Percentiles rank a stretch among this genome's conserved stretches.
phyloP scores from a whole-genome alignment of 1,140 invertebrate species.

The Orchestia grillus region DNA sequence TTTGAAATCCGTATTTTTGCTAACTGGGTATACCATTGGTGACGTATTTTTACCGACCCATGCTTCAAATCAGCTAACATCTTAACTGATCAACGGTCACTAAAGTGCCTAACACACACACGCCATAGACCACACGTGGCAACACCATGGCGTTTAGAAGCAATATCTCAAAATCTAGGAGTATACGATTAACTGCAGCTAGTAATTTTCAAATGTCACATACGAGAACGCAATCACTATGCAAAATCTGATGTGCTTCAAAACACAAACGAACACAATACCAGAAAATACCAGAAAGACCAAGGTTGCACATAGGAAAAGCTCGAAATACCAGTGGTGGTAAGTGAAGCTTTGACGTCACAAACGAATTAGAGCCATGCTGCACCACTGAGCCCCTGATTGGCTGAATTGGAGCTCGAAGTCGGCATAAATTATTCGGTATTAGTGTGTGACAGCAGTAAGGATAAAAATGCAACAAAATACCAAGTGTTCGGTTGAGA shows the following conservation, averaged over 20 bases:
- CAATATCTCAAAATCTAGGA: neutral
- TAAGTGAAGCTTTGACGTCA: neutral
- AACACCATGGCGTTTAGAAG: no score
- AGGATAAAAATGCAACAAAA: neutral
- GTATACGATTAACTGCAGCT: neutral
- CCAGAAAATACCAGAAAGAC: neutral
- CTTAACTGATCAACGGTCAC: no score
- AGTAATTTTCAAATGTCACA: neutral
- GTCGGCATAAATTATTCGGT: neutral
- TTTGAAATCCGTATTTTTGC: no score
- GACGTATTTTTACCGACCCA: no score
- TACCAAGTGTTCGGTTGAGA: neutral
- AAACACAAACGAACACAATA: neutral
- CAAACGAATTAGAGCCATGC: neutral
- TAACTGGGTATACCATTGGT: no score
- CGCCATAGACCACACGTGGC: no score
- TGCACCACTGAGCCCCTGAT: neutral
- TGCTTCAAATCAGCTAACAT: no score
- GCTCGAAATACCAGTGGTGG: neutral
- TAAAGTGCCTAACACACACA: no score
- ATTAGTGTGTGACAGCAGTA: neutral
- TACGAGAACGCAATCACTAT: neutral
- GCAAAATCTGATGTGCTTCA: neutral
- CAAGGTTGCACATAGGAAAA: neutral
- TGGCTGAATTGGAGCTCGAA: neutral